Evolutionary conservation across 2,888 invertebrate genomes (phyloP).

Genomic region (Callyntrura sp.): DNA sequence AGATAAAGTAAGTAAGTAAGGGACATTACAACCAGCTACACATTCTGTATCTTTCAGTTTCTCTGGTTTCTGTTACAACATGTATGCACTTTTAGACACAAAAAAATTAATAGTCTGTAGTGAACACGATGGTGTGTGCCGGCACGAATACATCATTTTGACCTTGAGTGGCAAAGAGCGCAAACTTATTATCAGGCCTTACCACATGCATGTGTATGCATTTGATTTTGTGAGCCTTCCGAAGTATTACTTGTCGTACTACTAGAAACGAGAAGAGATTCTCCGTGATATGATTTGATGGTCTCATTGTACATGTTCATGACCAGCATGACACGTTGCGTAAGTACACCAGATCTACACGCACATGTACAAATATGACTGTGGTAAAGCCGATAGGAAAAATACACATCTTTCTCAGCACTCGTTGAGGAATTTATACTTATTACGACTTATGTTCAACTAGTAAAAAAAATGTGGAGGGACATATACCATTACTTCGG

Average conservation of each 20-base stretch:
- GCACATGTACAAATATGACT: background rate
- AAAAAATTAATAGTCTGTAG: background rate
- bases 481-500: too few species aligned
- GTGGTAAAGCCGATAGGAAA: background rate
- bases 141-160: conserved; percentile 16
- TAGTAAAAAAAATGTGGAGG: too few species aligned
- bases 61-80: background rate
- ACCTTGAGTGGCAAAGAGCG: background rate
- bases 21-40: background rate
- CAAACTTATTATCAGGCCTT: background rate
- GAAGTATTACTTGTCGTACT: background rate
- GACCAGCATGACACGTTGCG: background rate
- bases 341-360: background rate
- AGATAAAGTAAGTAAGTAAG: too few species aligned
- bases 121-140: background rate
- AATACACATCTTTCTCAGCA: too few species aligned
- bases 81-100: background rate
- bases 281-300: too few species aligned
- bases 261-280: too few species aligned
- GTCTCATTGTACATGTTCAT: background rate
- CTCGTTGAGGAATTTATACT: too few species aligned
- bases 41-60: background rate
- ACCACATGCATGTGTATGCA: background rate
- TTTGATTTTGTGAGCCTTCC: background rate
- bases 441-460: too few species aligned